phyloP scores from a whole-genome alignment of 2,888 invertebrate species.

The Hirtodrosophila duncani region DNA sequence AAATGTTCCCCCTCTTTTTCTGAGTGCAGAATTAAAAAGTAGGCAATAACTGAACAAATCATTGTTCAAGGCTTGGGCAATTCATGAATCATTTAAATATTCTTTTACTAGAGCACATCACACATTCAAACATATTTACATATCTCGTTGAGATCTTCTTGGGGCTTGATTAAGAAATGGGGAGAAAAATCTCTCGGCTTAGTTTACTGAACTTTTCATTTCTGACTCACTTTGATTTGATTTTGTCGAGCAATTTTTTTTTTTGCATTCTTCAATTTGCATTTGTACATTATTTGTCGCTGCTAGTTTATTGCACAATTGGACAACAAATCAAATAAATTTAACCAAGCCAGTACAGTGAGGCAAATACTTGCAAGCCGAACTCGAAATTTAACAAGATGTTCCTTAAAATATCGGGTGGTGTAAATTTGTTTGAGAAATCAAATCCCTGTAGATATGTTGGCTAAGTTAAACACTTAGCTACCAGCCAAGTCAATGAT shows the following conservation, averaged over 20 bases:
- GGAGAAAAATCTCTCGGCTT: not conserved
- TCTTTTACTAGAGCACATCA: no score
- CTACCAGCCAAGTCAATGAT: no score
- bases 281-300: slow-evolving; percentile 43
- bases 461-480: no score
- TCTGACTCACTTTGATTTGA: slow-evolving; percentile 23
- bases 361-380: slow-evolving; percentile 29
- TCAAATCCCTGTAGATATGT: no score
- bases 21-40: no score
- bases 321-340: slow-evolving; percentile 48
- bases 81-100: no score
- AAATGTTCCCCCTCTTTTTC: no score
- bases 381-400: not conserved
- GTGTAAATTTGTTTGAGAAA: not conserved
- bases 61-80: no score
- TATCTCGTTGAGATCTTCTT: not conserved
- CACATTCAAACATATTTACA: no score
- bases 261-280: slow-evolving; percentile 38
- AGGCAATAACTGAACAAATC: no score
- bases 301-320: slow-evolving; percentile 59
- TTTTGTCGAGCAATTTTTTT: slow-evolving; percentile 4
- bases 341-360: slow-evolving; percentile 41
- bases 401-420: no score
- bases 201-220: slow-evolving; percentile 22
- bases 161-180: not conserved